Evolutionary conservation across 1,140 invertebrate species (phyloP).

Genomic region (Drosophila carrolli): DNA sequence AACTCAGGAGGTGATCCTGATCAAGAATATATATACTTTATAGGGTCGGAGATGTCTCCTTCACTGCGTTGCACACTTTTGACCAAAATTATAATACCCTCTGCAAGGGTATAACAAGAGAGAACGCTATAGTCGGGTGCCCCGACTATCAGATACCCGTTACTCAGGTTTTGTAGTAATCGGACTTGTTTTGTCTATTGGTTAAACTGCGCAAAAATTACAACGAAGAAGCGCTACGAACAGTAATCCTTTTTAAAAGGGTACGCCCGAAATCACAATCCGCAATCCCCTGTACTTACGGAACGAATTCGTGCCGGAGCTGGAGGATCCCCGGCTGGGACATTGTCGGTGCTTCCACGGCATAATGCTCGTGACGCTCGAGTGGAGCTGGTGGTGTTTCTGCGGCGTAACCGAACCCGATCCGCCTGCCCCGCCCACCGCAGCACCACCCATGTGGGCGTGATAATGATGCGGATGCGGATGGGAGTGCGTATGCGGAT

Average conservation of each 20-base stretch:
- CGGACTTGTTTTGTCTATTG: background rate
- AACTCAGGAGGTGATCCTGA: too few species aligned
- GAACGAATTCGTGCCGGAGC: slow-evolving; percentile 82
- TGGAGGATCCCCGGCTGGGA: slow-evolving; percentile 81
- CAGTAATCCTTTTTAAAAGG: background rate
- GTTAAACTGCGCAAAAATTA: too few species aligned
- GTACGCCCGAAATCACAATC: background rate
- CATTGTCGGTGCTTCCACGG: slow-evolving; percentile 84
- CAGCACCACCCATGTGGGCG: slow-evolving; percentile 53
- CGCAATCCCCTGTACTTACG: slow-evolving; percentile 67
- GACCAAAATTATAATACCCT: too few species aligned
- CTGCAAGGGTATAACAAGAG: too few species aligned
- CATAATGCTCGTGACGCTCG: slow-evolving; percentile 81
- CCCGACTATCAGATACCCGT: too few species aligned
- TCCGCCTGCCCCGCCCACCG: slow-evolving; percentile 20
- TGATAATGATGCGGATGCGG: slow-evolving; percentile 68
- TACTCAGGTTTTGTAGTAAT: background rate
- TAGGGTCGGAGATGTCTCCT: too few species aligned
- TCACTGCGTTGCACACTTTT: too few species aligned
- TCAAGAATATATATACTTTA: too few species aligned
- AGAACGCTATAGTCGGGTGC: too few species aligned
- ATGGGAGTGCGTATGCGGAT: slow-evolving; percentile 47
- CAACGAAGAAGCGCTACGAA: too few species aligned
- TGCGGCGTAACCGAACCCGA: slow-evolving; percentile 63
- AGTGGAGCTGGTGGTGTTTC: slow-evolving; percentile 76